Percentiles rank a stretch among this genome's conserved stretches.
Evolutionary conservation across 64 coral and sea anemone genomes (phyloP).

Genomic region (Orbicella faveolata): DNA sequence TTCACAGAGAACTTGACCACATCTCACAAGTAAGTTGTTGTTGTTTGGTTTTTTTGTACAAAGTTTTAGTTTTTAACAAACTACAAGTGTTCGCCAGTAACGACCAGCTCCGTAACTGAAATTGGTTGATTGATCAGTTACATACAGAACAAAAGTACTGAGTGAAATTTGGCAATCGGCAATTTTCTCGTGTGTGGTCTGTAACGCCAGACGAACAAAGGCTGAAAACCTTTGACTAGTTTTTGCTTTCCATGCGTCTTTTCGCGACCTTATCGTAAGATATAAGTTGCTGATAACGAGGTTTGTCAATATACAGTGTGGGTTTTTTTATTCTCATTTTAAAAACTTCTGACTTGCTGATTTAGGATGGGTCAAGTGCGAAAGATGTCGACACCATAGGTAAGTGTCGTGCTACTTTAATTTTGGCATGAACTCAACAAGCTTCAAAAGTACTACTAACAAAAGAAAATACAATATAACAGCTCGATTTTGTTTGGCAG

Average conservation of each 20-base stretch:
- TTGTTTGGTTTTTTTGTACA: neutral
- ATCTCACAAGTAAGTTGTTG: neutral
- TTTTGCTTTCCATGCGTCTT: no score
- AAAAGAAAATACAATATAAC: neutral
- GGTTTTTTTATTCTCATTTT: no score
- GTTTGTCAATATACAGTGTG: no score
- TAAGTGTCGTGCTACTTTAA: neutral
- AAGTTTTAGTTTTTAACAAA: neutral
- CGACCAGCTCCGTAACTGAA: no score
- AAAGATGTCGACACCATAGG: slow-evolving; percentile 3
- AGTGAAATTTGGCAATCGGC: no score
- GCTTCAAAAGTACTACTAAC: neutral
- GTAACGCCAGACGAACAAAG: no score
- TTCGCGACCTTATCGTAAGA: no score
- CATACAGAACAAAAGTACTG: no score
- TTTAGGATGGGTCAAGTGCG: neutral
- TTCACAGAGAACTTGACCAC: neutral
- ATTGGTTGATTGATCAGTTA: no score
- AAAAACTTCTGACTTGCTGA: neutral
- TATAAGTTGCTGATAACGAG: no score
- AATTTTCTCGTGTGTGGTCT: no score
- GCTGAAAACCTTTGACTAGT: no score
- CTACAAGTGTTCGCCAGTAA: neutral
- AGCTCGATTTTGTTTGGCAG: neutral
- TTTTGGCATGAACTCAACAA: neutral